These are phyloP conservation scores for Euphydryas editha DNA, from an alignment of 2,888 invertebrate genomes.

Conservation along the genomic window DNA sequence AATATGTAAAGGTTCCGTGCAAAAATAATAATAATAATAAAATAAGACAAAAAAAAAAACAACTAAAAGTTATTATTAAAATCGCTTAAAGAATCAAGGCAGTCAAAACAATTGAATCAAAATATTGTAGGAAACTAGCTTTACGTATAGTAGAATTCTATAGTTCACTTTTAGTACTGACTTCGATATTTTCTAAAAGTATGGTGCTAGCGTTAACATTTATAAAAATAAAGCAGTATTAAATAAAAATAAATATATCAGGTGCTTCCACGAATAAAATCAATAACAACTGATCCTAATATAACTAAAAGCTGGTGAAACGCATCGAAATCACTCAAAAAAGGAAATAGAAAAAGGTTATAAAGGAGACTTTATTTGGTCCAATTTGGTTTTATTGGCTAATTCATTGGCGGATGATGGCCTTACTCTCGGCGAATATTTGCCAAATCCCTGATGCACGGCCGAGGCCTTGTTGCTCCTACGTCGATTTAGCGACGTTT, in stretches of 20 bases:
- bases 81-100: too few species aligned
- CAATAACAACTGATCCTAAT: conserved; percentile 1
- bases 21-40: too few species aligned
- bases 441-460: conserved; percentile 67
- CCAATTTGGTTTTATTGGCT: conserved; percentile 81
- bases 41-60: too few species aligned
- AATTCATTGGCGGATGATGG: conserved; percentile 73
- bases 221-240: neutral
- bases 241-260: conserved; percentile 2
- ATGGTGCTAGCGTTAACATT: neutral
- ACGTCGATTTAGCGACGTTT: conserved; percentile 60
- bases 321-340: conserved; percentile 27
- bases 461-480: conserved; percentile 47
- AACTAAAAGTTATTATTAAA: too few species aligned
- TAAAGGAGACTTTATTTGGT: conserved; percentile 77
- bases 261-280: neutral
- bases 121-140: too few species aligned
- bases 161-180: too few species aligned
- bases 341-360: conserved; percentile 65
- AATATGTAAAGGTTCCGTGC: too few species aligned
- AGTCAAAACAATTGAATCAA: too few species aligned
- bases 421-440: conserved; percentile 60
- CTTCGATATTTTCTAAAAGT: too few species aligned
- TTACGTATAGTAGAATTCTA: too few species aligned
- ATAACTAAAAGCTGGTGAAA: conserved; percentile 11